These are phyloP conservation scores for Polyergus mexicanus DNA, from an alignment of 1,140 invertebrate species.

Conservation along the genomic window DNA sequence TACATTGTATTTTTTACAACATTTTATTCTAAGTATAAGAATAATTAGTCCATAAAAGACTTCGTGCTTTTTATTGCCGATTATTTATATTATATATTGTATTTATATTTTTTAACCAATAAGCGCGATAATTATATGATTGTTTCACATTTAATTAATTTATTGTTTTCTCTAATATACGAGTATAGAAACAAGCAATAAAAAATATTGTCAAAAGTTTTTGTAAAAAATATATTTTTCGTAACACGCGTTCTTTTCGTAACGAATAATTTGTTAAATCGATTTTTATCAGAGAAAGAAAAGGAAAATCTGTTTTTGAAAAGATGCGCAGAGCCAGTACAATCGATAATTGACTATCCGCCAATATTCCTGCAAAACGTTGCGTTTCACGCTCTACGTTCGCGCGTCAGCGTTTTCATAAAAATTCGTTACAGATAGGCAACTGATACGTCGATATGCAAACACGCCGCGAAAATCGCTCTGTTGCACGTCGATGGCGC, in stretches of 20 bases:
- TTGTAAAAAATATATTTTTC: neutral
- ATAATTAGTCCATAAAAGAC: neutral
- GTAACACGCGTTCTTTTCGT: neutral
- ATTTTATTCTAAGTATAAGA: neutral
- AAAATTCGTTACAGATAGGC: constrained; percentile 56
- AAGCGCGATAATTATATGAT: neutral
- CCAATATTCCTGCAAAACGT: constrained; percentile 55
- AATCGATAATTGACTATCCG: constrained; percentile 52
- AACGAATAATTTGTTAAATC: constrained; percentile 21
- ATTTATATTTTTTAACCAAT: neutral
- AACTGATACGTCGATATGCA: constrained; percentile 28
- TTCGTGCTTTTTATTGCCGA: neutral
- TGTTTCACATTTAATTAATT: neutral
- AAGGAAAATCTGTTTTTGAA: constrained; percentile 33
- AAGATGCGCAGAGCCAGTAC: constrained; percentile 21
- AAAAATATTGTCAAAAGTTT: neutral
- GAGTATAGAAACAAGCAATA: neutral
- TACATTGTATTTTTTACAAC: neutral
- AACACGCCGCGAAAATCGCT: constrained; percentile 52
- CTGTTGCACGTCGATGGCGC: constrained; percentile 18
- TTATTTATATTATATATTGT: no score
- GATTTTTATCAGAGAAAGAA: neutral
- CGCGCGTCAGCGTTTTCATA: constrained; percentile 48
- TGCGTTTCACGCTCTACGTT: constrained; percentile 42
- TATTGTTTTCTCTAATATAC: neutral